Base-by-base conservation (phyloP, 2,797 vertebrate genomes). In the Intellagama lesueurii region DNA sequence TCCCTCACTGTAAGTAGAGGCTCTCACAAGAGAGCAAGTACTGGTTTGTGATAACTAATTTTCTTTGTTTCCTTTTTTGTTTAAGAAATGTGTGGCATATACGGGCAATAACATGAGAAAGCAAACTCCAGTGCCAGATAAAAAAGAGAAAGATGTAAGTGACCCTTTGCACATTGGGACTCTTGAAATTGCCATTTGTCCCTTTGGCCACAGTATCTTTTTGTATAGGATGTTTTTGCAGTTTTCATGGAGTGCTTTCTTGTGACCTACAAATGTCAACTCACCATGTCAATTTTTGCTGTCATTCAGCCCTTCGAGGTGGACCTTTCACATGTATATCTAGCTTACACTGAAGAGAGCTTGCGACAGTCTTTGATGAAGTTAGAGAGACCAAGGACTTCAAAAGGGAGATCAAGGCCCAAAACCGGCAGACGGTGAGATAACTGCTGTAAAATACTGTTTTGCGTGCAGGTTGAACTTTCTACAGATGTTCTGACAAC, bases 101-200 rank as follows among this genome's bases (percentile, higher is more conserved):
- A 99, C 99, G 60, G 99, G 99, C 89, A 99, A 99, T 97, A 99
- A 99, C 84, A 99, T 99, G 99, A 98, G 99, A 95, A 99, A 99
- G 94, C 99, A 99, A 94, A 99, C 98, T 0, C 99, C 99, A 28
- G 97, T 98, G 82, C 97, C 98, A 84, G 99, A 99, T 96, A 99
- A 99, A 95, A 99, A 99, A 94, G 99, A 99, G 95, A 99, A 99
- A 97, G 99, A 99, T 95, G 99, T 99, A 97, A 98, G 98, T 95
- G 16, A 28, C 78, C 89, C 0, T 70, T 80, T 79, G 44, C 70
- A 70, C 87, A 44, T 86, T 0, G n/a, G 7, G 24, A 76, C 66
- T 84, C 7, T 28, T 83, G 49, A 3, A 49, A 35, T 30, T 32
- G 32, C 2, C 1, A 9, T 60, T 86, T 4, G 1, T 0, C 80